These are phyloP conservation scores for Perca flavescens DNA, from an alignment of 2,113 vertebrate species.

Conservation along the genomic window DNA sequence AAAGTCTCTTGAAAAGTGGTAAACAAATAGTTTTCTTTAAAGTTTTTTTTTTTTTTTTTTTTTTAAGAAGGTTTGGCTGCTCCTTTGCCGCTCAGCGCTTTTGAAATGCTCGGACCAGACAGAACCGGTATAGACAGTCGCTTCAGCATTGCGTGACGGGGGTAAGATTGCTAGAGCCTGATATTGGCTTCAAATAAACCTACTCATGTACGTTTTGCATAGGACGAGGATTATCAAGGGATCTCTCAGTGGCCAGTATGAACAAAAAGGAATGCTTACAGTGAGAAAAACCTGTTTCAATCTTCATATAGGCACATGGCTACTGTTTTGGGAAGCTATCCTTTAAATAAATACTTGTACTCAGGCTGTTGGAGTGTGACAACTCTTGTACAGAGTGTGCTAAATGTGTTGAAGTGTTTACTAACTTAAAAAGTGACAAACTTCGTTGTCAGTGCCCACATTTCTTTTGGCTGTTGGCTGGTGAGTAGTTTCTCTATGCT, in stretches of 20 bases:
- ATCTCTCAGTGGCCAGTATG: neutral
- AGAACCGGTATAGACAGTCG: too few relatives aligned
- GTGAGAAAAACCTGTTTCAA: neutral
- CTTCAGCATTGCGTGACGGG: too few relatives aligned
- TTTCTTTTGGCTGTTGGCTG: slow-evolving; percentile 32
- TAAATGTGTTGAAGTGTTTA: slow-evolving; percentile 49
- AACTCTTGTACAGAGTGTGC: slow-evolving; percentile 30
- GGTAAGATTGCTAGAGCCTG: neutral
- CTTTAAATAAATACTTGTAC: slow-evolving; percentile 7
- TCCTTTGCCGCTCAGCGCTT: too few relatives aligned
- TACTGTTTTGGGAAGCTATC: neutral
- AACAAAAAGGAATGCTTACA: neutral
- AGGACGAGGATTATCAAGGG: neutral
- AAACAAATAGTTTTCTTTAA: too few relatives aligned
- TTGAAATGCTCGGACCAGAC: too few relatives aligned
- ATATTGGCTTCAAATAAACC: neutral
- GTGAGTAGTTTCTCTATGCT: slow-evolving; percentile 21
- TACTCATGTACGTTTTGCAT: neutral
- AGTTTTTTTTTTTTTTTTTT: too few relatives aligned
- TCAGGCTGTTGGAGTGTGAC: slow-evolving; percentile 8
- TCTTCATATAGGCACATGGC: neutral
- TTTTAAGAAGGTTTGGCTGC: too few relatives aligned
- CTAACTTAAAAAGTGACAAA: slow-evolving; percentile 46
- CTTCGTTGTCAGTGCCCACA: slow-evolving; percentile 26
- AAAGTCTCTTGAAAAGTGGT: too few relatives aligned